phyloP scores from a whole-genome alignment of 2,113 vertebrate species.

The Petroica traversi region DNA sequence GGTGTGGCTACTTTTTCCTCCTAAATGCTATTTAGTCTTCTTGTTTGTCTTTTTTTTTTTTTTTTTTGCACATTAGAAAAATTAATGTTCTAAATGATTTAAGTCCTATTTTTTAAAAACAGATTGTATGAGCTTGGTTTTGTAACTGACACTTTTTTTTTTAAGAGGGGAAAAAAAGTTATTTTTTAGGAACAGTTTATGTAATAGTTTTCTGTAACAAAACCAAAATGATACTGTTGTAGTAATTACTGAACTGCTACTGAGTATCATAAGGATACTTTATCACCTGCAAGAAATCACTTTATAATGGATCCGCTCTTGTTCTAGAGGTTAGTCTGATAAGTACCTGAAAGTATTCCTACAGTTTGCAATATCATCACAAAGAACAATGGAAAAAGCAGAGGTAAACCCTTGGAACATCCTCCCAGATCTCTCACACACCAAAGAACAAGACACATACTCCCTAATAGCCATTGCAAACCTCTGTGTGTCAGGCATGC shows the following conservation, averaged over 20 bases:
- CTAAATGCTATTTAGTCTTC: background rate
- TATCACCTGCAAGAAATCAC: background rate
- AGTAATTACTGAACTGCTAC: background rate
- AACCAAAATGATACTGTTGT: background rate
- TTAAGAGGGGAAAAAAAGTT: background rate
- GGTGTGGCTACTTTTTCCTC: background rate
- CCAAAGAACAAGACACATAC: conserved; percentile 23
- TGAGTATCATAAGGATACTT: background rate
- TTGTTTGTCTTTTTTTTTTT: background rate
- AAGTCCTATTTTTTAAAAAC: conserved; percentile 15
- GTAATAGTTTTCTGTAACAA: background rate
- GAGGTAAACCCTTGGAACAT: background rate
- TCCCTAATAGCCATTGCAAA: background rate
- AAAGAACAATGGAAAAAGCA: background rate
- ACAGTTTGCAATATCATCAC: background rate
- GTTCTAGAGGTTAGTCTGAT: background rate
- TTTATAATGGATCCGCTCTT: background rate
- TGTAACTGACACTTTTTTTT: conserved; percentile 20
- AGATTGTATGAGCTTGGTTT: conserved; percentile 17
- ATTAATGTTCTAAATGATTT: background rate
- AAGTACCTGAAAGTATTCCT: background rate
- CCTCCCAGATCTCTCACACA: background rate
- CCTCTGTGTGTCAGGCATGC: background rate
- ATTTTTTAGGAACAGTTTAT: conserved; percentile 19
- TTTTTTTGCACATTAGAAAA: background rate